Evolutionary conservation across 2,888 invertebrate species (phyloP), one percentile per base, ranked within the genome.

Genomic region (Lochmaea crataegi): DNA sequence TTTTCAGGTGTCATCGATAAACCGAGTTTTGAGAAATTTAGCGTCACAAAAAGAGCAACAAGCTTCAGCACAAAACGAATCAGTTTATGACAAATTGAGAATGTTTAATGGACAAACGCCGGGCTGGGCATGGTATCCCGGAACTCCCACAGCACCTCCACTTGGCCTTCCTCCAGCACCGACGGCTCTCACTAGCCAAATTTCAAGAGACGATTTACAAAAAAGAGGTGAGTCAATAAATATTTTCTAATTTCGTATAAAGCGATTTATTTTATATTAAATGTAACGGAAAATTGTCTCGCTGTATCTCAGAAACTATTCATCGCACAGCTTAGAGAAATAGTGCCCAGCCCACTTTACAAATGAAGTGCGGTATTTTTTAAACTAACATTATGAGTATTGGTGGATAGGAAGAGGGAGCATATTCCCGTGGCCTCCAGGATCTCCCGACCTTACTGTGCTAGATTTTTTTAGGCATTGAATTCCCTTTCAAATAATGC

Each of bases 41-140:
- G 97, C 98, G 38, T 96, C 97, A 66, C 97, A 97, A 88, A 99
- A 98, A 87, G 98, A 97, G 88, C 96, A 96, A 87, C 95, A 96
- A 82, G 92, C 93, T 60, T 91, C 91, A 60, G 92, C 92, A 79
- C 93, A 94, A 83, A 94, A 93, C 86, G 97, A 97, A 88, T 94
- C 95, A 77, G 96, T 96, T 63, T 97, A 97, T 88, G 97, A 97
- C 88, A 97, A 97, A 88, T 89, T 98, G 80, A 90, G 97, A 80
- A 96, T 98, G 94, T 96, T 97, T 88, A 97, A 97, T 88, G 97
- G 96, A 0, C 95, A 96, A 86, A 92, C 93, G 45, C 92, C 93
- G 71, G 94, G 93, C 68, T 97, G 94, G 91, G 93, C 93, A 84
- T 96, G 95, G 95, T 96, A 95, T 87, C 94, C 95, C 12, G 91